Base-by-base conservation (phyloP, 2,797 vertebrate genomes). In the Mormyrus proboscirostris region DNA sequence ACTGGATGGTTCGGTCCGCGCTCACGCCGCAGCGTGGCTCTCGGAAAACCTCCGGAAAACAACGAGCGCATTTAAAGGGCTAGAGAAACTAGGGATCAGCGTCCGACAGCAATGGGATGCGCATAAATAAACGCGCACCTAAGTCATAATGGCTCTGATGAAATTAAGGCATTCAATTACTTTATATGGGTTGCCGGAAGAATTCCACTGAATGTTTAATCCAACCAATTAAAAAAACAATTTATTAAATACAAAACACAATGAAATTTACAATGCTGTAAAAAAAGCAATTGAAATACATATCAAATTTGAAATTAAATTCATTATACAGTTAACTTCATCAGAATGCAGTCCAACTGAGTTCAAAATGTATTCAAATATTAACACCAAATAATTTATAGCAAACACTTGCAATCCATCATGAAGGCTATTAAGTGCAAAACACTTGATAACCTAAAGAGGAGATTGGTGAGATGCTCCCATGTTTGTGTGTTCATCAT, bases 41-140 rank as follows among this genome's bases (percentile, higher is more conserved):
- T 92, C 91, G 93, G 90, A 92, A 92, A 65, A 29, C 49, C 22
- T 90, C 92, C 95, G 95, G 92, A 94, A 93, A 95, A 33, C 44
- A 6, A 87, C 95, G 95, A 96, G 87, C 44, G 2, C 0, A 59
- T 92, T 96, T 96, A 95, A 95, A 96, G 95, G 89, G 92, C 89
- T 92, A 94, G 92, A 1, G 50, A 49, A 59, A 7, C 62, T 2
- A 38, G 44, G 12, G 16, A n/a, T 69, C 88, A 9, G 6, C 22
- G 4, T 57, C 41, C 38, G 25, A 59, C 41, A 19, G 50, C 53
- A 83, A n/a, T 57, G 51, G 14, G 51, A 53, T 29, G 84, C 19
- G 44, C 79, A 84, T 29, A 38, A 38, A 19, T 33, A 82, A 3
- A 44, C 76, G 6, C 19, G 5, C 41, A 9, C 76, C 38, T 33